Conservation (phyloP, 1,140 invertebrate species). For the Watersipora subatra region DNA sequence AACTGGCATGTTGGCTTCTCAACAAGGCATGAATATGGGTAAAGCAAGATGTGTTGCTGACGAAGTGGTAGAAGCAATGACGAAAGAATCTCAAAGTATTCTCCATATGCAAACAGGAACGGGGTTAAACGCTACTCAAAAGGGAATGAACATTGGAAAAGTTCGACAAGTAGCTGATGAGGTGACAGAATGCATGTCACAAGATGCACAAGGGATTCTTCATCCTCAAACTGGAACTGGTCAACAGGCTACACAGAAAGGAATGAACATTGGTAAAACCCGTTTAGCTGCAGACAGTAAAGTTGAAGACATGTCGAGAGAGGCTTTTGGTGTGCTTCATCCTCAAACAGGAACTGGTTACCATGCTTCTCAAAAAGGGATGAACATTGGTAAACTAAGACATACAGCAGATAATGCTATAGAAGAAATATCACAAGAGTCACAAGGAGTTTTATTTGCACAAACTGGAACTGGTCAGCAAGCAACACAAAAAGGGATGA, state of each 20-base stretch:
- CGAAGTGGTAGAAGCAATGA: not conserved
- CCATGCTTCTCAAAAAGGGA: constrained; percentile 46
- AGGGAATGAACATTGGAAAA: not conserved
- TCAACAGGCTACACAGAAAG: not conserved
- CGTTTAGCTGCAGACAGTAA: not conserved
- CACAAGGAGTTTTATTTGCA: not conserved
- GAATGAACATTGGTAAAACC: not conserved
- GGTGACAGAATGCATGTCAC: not conserved
- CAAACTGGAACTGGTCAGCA: not conserved
- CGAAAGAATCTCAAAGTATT: not conserved
- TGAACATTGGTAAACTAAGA: constrained; percentile 7
- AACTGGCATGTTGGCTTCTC: not conserved
- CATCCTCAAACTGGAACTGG: constrained; percentile 65
- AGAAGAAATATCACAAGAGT: not conserved
- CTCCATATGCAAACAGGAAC: not conserved
- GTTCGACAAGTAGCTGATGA: not conserved
- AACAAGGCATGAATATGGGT: not conserved
- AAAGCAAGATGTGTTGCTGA: not conserved
- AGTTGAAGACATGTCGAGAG: not conserved
- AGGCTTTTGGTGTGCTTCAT: not conserved
- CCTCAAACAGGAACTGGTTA: constrained; percentile 50
- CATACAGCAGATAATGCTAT: constrained; percentile 9
- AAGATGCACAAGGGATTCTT: not conserved
- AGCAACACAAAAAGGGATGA: not conserved
- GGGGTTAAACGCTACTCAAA: not conserved